Evolutionary conservation across 2,113 vertebrate species (phyloP).

Genomic region (Neolamprologus modestus): DNA sequence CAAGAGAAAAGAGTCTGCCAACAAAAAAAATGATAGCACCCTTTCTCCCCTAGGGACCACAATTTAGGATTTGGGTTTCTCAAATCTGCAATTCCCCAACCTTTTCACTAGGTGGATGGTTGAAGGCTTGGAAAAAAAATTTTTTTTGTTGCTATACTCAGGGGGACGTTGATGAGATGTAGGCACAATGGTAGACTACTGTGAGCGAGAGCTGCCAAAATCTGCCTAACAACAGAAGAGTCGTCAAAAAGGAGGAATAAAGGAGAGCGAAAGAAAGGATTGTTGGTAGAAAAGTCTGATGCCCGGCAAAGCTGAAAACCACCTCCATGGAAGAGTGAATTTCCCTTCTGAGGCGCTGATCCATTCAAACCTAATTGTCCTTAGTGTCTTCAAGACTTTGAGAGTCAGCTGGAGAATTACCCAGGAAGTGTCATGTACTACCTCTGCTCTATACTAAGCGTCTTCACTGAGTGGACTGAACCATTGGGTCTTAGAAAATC

Average conservation of each 20-base stretch:
- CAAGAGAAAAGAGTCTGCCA: not conserved
- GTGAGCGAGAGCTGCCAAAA: conserved; percentile 43
- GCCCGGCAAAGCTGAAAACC: conserved; percentile 7
- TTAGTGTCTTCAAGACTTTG: not conserved
- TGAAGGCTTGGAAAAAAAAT: not conserved
- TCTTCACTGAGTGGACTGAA: not conserved
- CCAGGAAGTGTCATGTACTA: not conserved
- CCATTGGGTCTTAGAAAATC: not conserved
- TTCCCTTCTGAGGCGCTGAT: conserved; percentile 1
- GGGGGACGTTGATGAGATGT: conserved; percentile 39
- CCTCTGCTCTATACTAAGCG: not conserved
- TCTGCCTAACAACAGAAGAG: conserved; percentile 11
- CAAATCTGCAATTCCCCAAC: conserved; percentile 35
- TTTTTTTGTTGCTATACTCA: not conserved
- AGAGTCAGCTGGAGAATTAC: not conserved
- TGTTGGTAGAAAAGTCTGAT: not conserved
- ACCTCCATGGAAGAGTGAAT: conserved; percentile 19
- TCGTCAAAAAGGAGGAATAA: not conserved
- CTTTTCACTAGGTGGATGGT: conserved; percentile 9
- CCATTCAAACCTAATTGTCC: conserved; percentile 1
- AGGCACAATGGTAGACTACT: not conserved
- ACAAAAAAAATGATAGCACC: not conserved
- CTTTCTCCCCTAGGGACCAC: not conserved
- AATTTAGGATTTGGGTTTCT: conserved; percentile 23
- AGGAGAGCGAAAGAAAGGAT: not conserved